Percentiles rank a stretch among this genome's conserved stretches.
Evolutionary conservation across 2,797 vertebrate genomes (phyloP).

Genomic region (Lycodopsis pacificus): DNA sequence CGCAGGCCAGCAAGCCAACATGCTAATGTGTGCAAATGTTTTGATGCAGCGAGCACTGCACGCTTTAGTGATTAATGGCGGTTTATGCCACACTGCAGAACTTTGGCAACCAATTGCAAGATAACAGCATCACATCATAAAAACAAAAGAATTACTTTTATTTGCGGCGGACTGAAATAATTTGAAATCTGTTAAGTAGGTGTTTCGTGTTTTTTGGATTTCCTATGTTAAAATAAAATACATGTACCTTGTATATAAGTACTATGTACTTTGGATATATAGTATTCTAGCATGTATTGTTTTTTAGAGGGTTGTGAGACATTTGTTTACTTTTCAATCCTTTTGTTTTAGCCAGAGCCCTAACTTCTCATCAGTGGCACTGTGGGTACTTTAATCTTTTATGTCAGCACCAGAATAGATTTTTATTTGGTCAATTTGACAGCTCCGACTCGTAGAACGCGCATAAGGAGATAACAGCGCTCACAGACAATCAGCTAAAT

Average conservation of each 20-base stretch:
- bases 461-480: constrained; percentile 49
- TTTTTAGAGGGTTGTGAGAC: not conserved
- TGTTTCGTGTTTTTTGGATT: not conserved
- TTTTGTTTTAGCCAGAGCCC: constrained; percentile 24
- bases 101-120: no score
- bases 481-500: constrained; percentile 65
- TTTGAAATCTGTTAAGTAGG: not conserved
- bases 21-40: no score
- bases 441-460: constrained; percentile 34
- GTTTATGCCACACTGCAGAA: not conserved
- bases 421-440: constrained; percentile 65
- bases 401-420: constrained; percentile 48
- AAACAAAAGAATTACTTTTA: not conserved
- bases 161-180: not conserved
- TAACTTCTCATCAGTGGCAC: constrained; percentile 38
- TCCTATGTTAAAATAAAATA: no score
- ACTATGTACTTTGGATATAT: not conserved
- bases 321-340: constrained; percentile 26
- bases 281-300: not conserved
- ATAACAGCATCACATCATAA: not conserved
- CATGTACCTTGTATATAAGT: not conserved
- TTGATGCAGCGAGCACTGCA: not conserved
- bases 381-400: constrained; percentile 55
- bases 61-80: not conserved
- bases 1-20: not conserved